Conservation (phyloP, 2,113 vertebrate species). For the Halichoerus grypus region DNA sequence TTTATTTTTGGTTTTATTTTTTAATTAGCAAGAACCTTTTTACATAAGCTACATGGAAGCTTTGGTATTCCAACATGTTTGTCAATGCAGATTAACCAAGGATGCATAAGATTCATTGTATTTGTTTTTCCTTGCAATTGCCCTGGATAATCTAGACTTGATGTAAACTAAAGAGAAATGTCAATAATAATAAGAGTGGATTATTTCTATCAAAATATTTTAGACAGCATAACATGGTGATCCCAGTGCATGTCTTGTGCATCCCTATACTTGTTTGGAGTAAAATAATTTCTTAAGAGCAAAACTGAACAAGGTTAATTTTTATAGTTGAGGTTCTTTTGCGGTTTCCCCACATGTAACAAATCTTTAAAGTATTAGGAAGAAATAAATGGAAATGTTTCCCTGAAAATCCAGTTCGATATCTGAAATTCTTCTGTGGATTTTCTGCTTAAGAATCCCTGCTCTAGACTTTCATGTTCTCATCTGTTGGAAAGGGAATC, state of each 20-base stretch:
- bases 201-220: neutral
- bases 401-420: neutral
- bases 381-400: neutral
- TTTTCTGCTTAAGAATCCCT: neutral
- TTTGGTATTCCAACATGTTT: neutral
- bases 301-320: neutral
- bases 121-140: neutral
- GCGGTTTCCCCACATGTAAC: neutral
- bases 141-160: neutral
- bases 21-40: neutral
- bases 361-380: neutral
- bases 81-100: neutral
- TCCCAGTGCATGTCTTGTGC: neutral
- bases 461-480: neutral
- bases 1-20: neutral
- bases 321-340: neutral
- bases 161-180: neutral
- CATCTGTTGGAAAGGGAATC: neutral
- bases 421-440: neutral
- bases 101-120: neutral
- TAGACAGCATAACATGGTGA: neutral
- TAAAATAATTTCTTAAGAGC: neutral
- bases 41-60: neutral
- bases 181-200: neutral
- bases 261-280: neutral